Conservation (phyloP, 2,113 vertebrate genomes). For the Odontophorus gujanensis region DNA sequence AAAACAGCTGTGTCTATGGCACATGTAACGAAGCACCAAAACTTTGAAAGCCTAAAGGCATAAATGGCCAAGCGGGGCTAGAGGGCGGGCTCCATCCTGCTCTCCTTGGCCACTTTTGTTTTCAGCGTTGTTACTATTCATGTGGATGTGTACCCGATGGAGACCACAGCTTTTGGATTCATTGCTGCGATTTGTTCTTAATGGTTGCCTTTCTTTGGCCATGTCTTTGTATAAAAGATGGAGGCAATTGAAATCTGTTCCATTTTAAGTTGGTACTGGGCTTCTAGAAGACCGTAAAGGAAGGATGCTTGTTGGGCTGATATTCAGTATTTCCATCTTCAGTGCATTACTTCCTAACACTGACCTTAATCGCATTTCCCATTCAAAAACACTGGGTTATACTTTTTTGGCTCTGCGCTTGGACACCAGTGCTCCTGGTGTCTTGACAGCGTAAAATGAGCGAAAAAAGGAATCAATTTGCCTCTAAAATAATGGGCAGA, state of each 20-base stretch:
- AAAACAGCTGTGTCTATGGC: not conserved
- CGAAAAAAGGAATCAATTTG: conserved; percentile 53
- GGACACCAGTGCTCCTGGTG: conserved; percentile 21
- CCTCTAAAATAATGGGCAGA: conserved; percentile 29
- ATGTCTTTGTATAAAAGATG: not conserved
- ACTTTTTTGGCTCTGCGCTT: conserved; percentile 69
- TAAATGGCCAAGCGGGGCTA: not conserved
- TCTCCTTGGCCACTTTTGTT: conserved; percentile 9
- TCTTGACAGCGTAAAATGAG: conserved; percentile 34
- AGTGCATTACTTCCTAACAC: conserved; percentile 52
- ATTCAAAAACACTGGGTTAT: conserved; percentile 14
- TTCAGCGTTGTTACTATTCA: not conserved
- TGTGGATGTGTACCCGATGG: not conserved
- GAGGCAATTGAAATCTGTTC: conserved; percentile 7
- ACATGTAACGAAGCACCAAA: not conserved
- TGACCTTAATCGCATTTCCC: conserved; percentile 32
- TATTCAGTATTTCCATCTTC: conserved; percentile 28
- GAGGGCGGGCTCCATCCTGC: not conserved
- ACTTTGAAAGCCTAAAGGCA: not conserved
- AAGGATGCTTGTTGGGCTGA: not conserved
- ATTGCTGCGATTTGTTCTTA: not conserved
- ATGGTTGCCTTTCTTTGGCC: not conserved
- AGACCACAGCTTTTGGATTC: conserved; percentile 23
- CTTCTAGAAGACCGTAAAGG: conserved; percentile 3
- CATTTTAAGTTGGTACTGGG: conserved; percentile 11